phyloP scores from a whole-genome alignment of 1,140 invertebrate genomes.

The Drosophila obscura region DNA sequence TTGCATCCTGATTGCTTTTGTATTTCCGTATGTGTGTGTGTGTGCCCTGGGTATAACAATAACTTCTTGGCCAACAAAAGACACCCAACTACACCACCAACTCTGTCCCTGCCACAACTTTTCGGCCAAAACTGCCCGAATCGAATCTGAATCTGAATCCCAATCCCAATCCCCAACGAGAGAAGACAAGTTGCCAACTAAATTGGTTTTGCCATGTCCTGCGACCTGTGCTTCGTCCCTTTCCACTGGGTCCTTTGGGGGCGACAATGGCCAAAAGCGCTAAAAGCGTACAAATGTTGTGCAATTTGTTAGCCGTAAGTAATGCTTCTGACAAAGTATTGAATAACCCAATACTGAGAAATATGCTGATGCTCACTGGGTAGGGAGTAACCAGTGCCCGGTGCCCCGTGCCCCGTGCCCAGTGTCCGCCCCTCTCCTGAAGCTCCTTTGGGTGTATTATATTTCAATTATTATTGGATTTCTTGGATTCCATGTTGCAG shows the following conservation, averaged over 20 bases:
- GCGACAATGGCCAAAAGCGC: conserved; percentile 29
- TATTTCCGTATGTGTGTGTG: conserved; percentile 3
- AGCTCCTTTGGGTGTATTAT: background rate
- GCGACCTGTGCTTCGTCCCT: no score
- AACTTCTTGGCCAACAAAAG: conserved; percentile 52
- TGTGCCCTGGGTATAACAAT: conserved; percentile 23
- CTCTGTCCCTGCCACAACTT: no score
- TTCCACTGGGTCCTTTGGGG: background rate
- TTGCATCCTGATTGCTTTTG: conserved; percentile 70
- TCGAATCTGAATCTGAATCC: background rate
- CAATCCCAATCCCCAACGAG: conserved; percentile 31
- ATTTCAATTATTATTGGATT: conserved; percentile 31
- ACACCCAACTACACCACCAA: conserved; percentile 25
- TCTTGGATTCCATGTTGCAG: background rate
- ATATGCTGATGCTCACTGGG: conserved; percentile 3
- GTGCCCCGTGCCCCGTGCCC: background rate
- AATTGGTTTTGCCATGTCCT: conserved; percentile 42
- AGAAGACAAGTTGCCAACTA: conserved; percentile 49
- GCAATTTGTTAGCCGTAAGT: conserved; percentile 65
- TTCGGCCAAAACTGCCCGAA: no score
- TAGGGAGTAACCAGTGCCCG: no score
- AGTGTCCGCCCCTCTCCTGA: no score
- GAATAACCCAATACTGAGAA: conserved; percentile 39
- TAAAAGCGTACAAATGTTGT: conserved; percentile 56
- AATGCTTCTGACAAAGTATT: conserved; percentile 46